Percentiles rank a stretch among this genome's conserved stretches.
phyloP scores from a whole-genome alignment of 35 echinoderm and acorn worm genomes.

The Nesometra sesokonis region DNA sequence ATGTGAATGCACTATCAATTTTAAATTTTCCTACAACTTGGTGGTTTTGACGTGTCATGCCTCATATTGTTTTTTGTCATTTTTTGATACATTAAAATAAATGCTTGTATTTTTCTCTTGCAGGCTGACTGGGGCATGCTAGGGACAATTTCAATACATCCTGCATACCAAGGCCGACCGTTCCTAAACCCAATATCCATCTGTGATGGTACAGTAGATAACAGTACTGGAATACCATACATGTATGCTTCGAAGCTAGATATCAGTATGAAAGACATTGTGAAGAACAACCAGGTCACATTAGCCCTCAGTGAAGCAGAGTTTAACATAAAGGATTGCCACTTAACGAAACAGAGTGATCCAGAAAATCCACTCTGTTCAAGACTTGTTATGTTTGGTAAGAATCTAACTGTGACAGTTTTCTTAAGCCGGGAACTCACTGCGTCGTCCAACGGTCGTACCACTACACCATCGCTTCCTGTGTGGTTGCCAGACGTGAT shows the following conservation, averaged over 20 bases:
- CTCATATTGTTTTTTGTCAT: neutral
- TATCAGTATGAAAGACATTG: slow-evolving; percentile 22
- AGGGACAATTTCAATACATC: slow-evolving; percentile 23
- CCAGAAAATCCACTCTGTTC: slow-evolving; percentile 37
- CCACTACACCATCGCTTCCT: too few species aligned
- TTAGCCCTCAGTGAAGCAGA: slow-evolving; percentile 34
- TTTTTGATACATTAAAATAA: neutral
- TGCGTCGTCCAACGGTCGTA: too few species aligned
- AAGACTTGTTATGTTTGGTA: slow-evolving; percentile 40
- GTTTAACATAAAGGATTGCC: slow-evolving; percentile 30
- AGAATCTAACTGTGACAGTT: too few species aligned
- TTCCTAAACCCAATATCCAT: slow-evolving; percentile 25
- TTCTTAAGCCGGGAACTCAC: too few species aligned
- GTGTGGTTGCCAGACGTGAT: too few species aligned
- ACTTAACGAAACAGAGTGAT: neutral
- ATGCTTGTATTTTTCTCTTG: neutral
- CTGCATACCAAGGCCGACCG: slow-evolving; percentile 10
- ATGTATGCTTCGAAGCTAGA: slow-evolving; percentile 16
- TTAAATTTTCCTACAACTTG: neutral
- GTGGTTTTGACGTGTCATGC: neutral
- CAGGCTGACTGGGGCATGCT: slow-evolving; percentile 54
- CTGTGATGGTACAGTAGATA: slow-evolving; percentile 33
- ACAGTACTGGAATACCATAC: slow-evolving; percentile 45
- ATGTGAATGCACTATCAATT: too few species aligned
- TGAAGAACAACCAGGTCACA: slow-evolving; percentile 33